phyloP scores from a whole-genome alignment of 2,797 vertebrate species.

The Chaetodon trifasciatus region DNA sequence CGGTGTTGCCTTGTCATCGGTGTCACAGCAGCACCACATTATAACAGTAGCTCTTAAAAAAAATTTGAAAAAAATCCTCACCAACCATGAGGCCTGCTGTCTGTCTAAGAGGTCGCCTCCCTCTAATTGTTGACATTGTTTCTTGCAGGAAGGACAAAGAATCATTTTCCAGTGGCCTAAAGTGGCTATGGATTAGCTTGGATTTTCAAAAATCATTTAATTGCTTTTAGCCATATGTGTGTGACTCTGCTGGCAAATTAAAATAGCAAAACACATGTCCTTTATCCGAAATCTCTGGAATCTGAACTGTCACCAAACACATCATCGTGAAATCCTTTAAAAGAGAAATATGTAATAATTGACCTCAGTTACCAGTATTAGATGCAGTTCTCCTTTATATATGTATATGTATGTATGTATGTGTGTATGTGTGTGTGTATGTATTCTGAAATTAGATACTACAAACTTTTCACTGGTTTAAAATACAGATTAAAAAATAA shows the following conservation, averaged over 20 bases:
- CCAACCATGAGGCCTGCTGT: background rate
- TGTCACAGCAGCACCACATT: background rate
- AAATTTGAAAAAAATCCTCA: background rate
- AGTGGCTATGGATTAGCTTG: conserved; percentile 23
- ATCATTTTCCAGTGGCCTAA: conserved; percentile 1
- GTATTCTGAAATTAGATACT: background rate
- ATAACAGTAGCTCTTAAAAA: background rate
- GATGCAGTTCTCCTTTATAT: background rate
- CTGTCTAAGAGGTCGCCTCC: background rate
- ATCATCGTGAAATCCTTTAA: background rate
- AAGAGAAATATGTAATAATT: background rate
- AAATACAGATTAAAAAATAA: background rate
- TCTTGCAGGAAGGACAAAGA: conserved; percentile 13
- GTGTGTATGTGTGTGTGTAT: background rate
- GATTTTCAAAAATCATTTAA: conserved; percentile 26
- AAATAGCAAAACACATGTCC: background rate
- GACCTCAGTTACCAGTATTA: background rate
- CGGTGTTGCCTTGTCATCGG: background rate
- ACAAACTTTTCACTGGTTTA: background rate
- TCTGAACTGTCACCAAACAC: background rate
- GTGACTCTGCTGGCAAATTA: background rate
- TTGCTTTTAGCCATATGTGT: conserved; percentile 9
- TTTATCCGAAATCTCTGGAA: background rate
- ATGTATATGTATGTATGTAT: background rate
- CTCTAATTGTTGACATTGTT: conserved; percentile 22